These are phyloP conservation scores for Prionailurus viverrinus DNA, from an alignment of 2,113 vertebrate genomes.

Conservation along the genomic window DNA sequence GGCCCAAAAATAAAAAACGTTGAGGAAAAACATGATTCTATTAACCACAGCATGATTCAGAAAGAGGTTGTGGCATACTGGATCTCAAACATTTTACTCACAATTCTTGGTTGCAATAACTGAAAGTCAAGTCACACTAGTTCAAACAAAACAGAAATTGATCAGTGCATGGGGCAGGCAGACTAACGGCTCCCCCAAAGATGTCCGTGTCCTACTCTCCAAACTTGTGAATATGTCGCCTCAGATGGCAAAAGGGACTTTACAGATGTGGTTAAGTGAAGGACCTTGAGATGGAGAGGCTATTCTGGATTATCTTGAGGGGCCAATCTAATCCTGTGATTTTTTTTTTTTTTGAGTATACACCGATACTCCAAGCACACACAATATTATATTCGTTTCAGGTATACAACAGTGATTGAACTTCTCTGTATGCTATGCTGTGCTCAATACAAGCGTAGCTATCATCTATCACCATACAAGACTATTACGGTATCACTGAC, in stretches of 20 bases:
- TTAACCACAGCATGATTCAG: not conserved
- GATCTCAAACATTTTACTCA: not conserved
- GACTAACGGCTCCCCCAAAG: not conserved
- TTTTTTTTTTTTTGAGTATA: not conserved
- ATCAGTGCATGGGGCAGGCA: fast-evolving
- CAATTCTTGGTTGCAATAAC: not conserved
- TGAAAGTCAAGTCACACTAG: conserved; percentile 17
- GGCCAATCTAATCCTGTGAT: not conserved
- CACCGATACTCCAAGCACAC: not conserved
- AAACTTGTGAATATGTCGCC: not conserved
- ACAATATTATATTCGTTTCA: not conserved
- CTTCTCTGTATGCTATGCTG: not conserved
- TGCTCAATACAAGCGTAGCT: not conserved
- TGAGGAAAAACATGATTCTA: not conserved
- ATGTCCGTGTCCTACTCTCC: not conserved
- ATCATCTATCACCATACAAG: not conserved
- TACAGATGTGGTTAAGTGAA: not conserved
- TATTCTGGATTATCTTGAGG: not conserved
- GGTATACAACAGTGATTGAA: not conserved
- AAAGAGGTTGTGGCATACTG: not conserved
- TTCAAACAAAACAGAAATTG: not conserved
- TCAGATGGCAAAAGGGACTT: not conserved
- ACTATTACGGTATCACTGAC: not conserved
- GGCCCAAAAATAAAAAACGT: too few species aligned
- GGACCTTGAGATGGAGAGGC: not conserved